Percentiles rank a stretch among this genome's conserved stretches.
phyloP scores from a whole-genome alignment of 2,888 invertebrate genomes.

The Drosophila ustulata region DNA sequence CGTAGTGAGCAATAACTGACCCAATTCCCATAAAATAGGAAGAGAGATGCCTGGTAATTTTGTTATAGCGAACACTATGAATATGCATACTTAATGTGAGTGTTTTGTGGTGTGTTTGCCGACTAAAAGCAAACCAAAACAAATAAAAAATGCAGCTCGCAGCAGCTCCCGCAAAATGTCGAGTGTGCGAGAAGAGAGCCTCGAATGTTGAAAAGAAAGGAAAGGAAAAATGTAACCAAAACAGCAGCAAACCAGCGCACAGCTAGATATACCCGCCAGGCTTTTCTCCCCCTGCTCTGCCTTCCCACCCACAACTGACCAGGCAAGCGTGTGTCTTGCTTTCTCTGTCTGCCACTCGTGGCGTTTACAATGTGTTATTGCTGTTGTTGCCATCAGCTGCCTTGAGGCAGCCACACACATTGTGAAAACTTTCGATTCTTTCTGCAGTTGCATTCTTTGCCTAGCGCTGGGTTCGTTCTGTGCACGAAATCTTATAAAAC shows the following conservation, averaged over 20 bases:
- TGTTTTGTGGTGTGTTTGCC: slow-evolving; percentile 27
- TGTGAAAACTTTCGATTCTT: slow-evolving; percentile 74
- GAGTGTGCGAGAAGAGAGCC: slow-evolving; percentile 23
- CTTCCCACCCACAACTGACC: not conserved
- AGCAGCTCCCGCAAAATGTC: slow-evolving; percentile 37
- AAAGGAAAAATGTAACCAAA: slow-evolving; percentile 34
- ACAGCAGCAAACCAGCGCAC: slow-evolving; percentile 7
- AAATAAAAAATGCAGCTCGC: slow-evolving; percentile 64
- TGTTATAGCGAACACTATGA: slow-evolving; percentile 13
- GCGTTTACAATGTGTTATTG: slow-evolving; percentile 51
- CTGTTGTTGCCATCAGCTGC: slow-evolving; percentile 48
- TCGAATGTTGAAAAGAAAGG: slow-evolving; percentile 21
- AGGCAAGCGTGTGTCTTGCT: slow-evolving; percentile 18
- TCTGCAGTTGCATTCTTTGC: slow-evolving; percentile 33
- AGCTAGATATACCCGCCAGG: not conserved
- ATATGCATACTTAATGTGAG: slow-evolving; percentile 9
- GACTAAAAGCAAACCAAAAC: slow-evolving; percentile 48
- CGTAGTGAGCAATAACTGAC: slow-evolving; percentile 40
- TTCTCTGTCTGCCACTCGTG: slow-evolving; percentile 15
- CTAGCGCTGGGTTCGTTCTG: slow-evolving; percentile 7
- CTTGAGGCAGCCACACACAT: slow-evolving; percentile 57
- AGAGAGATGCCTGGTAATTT: slow-evolving; percentile 19
- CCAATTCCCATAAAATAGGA: slow-evolving; percentile 55
- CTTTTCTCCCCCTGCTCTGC: not conserved
- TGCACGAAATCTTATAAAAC: slow-evolving; percentile 64